Conservation (phyloP, 1,140 invertebrate species). For the Pseudomyrmex cubaensis region DNA sequence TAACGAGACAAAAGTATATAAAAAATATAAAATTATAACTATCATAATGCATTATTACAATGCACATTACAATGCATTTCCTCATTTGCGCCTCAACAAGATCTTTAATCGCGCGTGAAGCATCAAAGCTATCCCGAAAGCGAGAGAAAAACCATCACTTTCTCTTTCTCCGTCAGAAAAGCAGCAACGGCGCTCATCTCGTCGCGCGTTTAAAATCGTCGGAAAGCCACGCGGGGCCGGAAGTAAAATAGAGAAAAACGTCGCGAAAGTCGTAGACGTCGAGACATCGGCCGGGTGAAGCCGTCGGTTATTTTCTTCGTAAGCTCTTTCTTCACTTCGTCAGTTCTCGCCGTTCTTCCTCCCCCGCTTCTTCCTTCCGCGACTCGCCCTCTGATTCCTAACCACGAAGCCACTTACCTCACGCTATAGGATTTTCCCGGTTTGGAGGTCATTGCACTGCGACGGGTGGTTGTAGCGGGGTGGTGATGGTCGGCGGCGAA, state of each 20-base stretch:
- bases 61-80: background rate
- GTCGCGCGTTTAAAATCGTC: slow-evolving; percentile 20
- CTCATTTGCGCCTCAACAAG: slow-evolving; percentile 1
- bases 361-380: slow-evolving; percentile 10
- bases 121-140: background rate
- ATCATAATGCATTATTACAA: too few species aligned
- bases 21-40: too few species aligned
- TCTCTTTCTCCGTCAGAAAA: background rate
- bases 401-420: slow-evolving; percentile 78
- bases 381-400: slow-evolving; percentile 14
- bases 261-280: slow-evolving; percentile 66
- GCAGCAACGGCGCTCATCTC: background rate
- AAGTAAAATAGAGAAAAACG: slow-evolving; percentile 70
- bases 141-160: background rate
- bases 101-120: background rate
- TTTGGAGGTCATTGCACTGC: slow-evolving; percentile 84
- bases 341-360: slow-evolving; percentile 5
- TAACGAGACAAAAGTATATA: too few species aligned
- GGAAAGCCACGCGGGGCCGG: slow-evolving; percentile 48
- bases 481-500: slow-evolving; percentile 69
- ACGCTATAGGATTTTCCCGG: slow-evolving; percentile 82
- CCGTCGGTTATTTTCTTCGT: slow-evolving; percentile 67
- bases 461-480: slow-evolving; percentile 72
- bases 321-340: slow-evolving; percentile 38
- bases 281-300: slow-evolving; percentile 40